Conservation (phyloP, 2,797 vertebrate genomes). For the Podarcis siculus region DNA sequence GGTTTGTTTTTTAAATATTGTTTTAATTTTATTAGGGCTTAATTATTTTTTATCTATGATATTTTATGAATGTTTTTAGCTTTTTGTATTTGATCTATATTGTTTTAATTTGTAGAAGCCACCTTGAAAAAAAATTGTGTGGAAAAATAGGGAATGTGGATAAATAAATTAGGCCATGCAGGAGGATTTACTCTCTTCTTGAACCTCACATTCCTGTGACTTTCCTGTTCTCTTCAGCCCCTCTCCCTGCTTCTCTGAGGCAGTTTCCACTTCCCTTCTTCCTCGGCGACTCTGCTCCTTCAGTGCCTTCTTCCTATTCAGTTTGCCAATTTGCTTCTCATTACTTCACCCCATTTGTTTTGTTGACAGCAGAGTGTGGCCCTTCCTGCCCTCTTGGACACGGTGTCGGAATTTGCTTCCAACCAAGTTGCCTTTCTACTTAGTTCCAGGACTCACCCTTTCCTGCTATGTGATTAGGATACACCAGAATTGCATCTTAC, state of each 20-base stretch:
- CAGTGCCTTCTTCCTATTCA: background rate
- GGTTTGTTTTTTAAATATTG: no score
- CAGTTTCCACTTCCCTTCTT: background rate
- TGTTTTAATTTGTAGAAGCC: no score
- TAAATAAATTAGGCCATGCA: no score
- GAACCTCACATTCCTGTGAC: background rate
- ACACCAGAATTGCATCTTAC: no score
- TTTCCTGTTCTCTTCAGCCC: background rate
- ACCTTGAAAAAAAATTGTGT: no score
- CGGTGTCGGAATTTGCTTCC: background rate
- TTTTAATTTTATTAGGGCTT: no score
- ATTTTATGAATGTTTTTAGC: no score
- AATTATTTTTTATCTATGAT: no score
- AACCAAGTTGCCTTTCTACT: background rate
- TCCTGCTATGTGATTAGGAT: background rate
- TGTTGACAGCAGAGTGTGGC: background rate
- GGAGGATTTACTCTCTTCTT: background rate
- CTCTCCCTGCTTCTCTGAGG: background rate
- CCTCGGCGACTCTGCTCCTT: background rate
- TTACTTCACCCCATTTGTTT: background rate
- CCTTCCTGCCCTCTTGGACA: background rate
- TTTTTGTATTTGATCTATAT: no score
- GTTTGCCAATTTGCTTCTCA: no score
- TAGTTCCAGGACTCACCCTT: background rate
- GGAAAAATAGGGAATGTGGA: no score